Conservation (phyloP, 2,113 vertebrate genomes). For the Corythornis madagascariensis region DNA sequence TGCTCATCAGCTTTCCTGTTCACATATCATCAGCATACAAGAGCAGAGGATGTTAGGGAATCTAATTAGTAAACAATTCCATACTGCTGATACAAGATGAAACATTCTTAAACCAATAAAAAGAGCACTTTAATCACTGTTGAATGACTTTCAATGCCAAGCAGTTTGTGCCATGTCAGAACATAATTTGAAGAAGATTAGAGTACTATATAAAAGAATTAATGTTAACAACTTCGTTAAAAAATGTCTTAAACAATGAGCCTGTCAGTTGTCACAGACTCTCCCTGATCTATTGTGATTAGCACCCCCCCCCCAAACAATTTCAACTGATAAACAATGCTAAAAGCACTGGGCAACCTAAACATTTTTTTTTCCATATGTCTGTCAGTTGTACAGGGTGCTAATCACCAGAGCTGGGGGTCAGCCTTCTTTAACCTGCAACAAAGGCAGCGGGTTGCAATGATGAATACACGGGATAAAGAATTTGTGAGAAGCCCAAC, state of each 20-base stretch:
- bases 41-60: slow-evolving; percentile 52
- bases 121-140: slow-evolving; percentile 72
- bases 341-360: slow-evolving; percentile 9
- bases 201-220: slow-evolving; percentile 64
- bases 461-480: slow-evolving; percentile 58
- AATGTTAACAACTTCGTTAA: slow-evolving; percentile 65
- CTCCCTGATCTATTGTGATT: slow-evolving; percentile 44
- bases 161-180: slow-evolving; percentile 53
- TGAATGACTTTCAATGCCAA: slow-evolving; percentile 70
- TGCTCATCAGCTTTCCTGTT: slow-evolving; percentile 58
- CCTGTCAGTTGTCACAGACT: slow-evolving; percentile 48
- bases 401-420: slow-evolving; percentile 40
- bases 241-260: slow-evolving; percentile 59
- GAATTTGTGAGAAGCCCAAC: slow-evolving; percentile 65
- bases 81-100: slow-evolving; percentile 69
- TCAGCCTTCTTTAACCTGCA: slow-evolving; percentile 75
- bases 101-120: slow-evolving; percentile 70
- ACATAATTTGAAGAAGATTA: slow-evolving; percentile 71
- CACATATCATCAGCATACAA: slow-evolving; percentile 39
- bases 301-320: not conserved
- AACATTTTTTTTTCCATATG: slow-evolving; percentile 7
- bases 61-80: slow-evolving; percentile 75
- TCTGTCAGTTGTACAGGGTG: not conserved
- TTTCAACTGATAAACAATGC: slow-evolving; percentile 36
- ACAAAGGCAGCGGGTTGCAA: slow-evolving; percentile 64